Evolutionary conservation across 2,797 vertebrate genomes (phyloP).

Genomic region (Neosilurus hyrtlii): DNA sequence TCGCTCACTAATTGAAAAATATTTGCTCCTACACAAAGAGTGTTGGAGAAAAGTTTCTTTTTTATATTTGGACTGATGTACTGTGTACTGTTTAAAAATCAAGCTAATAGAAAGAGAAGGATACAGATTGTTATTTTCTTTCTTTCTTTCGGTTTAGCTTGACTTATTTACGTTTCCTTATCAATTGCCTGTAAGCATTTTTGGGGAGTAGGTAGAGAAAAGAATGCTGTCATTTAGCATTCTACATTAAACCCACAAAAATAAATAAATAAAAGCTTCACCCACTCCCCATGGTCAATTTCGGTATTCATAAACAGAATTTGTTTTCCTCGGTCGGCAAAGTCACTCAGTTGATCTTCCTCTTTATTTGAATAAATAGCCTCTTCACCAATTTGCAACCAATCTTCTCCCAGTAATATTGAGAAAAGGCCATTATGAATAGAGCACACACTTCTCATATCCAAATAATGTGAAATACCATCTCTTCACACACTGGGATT

Average conservation of each 20-base stretch:
- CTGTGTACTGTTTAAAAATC: neutral
- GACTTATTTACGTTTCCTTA: conserved; percentile 46
- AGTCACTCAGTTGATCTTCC: conserved; percentile 39
- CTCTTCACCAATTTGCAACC: conserved; percentile 44
- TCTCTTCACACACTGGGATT: conserved; percentile 9
- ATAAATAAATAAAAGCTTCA: neutral
- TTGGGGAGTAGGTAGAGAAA: conserved; percentile 45
- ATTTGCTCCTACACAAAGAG: conserved; percentile 31
- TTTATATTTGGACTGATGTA: conserved; percentile 14
- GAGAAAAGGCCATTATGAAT: conserved; percentile 34
- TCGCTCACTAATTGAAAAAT: conserved; percentile 36
- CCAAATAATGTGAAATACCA: neutral
- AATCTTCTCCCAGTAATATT: conserved; percentile 28
- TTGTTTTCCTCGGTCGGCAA: conserved; percentile 34
- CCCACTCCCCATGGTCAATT: neutral
- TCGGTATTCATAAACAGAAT: conserved; percentile 43
- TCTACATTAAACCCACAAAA: conserved; percentile 44
- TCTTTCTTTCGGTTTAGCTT: conserved; percentile 7
- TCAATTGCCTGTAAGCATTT: conserved; percentile 38
- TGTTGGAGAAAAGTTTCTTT: conserved; percentile 7
- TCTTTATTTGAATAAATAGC: conserved; percentile 46
- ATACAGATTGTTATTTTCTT: conserved; percentile 21
- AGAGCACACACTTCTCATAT: conserved; percentile 19
- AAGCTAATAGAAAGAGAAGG: conserved; percentile 4
- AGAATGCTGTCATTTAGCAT: conserved; percentile 48